phyloP scores from a whole-genome alignment of 1,140 invertebrate species.

The Drosophila trapezifrons region DNA sequence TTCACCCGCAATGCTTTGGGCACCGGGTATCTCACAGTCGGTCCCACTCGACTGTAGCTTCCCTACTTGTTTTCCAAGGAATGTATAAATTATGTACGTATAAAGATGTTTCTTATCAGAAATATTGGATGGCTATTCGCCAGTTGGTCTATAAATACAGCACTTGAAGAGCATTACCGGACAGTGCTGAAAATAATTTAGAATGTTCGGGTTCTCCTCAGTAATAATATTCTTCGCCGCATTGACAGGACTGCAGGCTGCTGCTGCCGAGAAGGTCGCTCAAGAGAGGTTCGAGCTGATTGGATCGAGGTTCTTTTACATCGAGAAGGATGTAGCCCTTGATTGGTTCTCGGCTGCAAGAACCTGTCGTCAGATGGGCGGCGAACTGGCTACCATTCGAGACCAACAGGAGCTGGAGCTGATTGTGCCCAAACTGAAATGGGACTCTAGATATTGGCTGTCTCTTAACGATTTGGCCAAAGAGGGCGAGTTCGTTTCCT shows the following conservation, averaged over 20 bases:
- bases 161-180: no score
- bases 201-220: not conserved
- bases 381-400: not conserved
- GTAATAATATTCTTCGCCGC: not conserved
- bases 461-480: not conserved
- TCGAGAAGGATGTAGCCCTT: not conserved
- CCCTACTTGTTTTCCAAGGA: no score
- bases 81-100: not conserved
- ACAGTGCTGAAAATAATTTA: not conserved
- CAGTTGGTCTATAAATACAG: not conserved
- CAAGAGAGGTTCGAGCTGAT: not conserved
- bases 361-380: not conserved
- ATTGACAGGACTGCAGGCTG: not conserved
- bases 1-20: no score
- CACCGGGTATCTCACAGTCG: no score
- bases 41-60: no score
- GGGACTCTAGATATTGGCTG: not conserved
- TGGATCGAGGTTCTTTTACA: not conserved
- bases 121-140: not conserved
- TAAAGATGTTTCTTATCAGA: not conserved
- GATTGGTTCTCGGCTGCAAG: not conserved
- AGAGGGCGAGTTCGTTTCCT: not conserved
- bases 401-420: not conserved
- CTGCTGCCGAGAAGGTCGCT: no score
- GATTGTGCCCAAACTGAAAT: not conserved